Base-by-base conservation (phyloP, 2,797 vertebrate species). In the Carduelis carduelis region DNA sequence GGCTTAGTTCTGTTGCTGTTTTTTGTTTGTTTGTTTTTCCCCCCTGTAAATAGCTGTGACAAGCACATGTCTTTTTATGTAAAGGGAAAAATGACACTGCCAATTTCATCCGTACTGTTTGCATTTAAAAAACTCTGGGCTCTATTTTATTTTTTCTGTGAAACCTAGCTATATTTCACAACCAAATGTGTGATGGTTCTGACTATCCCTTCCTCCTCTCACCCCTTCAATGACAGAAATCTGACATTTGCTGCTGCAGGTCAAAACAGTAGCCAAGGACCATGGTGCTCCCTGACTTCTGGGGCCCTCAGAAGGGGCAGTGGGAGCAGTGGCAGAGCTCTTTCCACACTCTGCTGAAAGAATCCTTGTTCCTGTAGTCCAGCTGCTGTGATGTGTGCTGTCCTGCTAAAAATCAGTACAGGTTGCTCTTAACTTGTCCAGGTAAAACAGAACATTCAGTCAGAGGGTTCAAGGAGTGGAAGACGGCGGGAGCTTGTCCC, bases 31-130 rank as follows among this genome's bases (percentile, higher is more conserved):
- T 65, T 61, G 18, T 43, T 43, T 27, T 14, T 1, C 3, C 10
- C 16, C 11, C 26, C 15, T 2, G 2, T 27, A n/a, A 83, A 43
- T 39, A 35, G 50, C 50, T 95, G 35, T 66, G 56, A 41, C 80
- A 95, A 83, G 76, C 86, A 57, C 27, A 3, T 59, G 44, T 18
- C 22, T 89, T 96, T 90, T 86, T 75, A 49, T 88, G 26, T 80
- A 44, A 49, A 68, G 53, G 60, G 30, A 4, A 89, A 70, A 87
- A 37, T 26, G 30, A 70, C 53, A 34, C n/a, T 76, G 71, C 64
- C 26, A 52, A 23, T 87, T 89, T 84, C 10, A 44, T 84, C 34
- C 26, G 5, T 57, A 23, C 12, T 39, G n/a, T 89, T 84, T 37
- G 9, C 4, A 7, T 85, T 89, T 55, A 3, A 64, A 89, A 89